Base-by-base conservation (phyloP, 2,888 invertebrate genomes). In the Cecidostiba fungosa region DNA sequence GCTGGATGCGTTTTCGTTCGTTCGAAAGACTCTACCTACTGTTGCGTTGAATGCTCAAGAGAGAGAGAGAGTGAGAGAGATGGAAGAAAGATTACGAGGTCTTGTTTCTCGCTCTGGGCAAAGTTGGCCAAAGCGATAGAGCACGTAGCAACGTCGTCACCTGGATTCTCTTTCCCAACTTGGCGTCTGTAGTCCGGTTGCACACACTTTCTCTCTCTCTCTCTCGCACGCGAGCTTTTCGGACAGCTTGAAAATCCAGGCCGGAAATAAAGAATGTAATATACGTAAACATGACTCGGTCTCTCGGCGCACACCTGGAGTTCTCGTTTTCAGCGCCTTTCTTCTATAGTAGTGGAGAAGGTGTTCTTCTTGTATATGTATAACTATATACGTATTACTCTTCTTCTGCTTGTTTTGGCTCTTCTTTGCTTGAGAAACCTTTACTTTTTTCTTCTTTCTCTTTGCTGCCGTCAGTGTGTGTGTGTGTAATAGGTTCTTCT, bases 91-190 rank as follows among this genome's bases (percentile, higher is more conserved):
- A 70, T n/a, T 26, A 19, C 62, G 77, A 59, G 36, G 36, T 36
- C 19, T n/a, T 39, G 29, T 77, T 36, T 70, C 12, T 54, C 36
- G 43, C 66, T 23, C 14, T 62, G 26, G 26, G 72, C 59, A 66
- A 80, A 84, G 80, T 84, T 84, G 54, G 80, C 80, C 32, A 32
- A 36, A n/a, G 23, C 54, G 70, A 69, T 80, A 54, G 80, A 80
- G 84, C 80, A 84, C 80, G 80, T 80, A 80, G 26, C 66, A 66
- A 14, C 29, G 66, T 2, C 69, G 76, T 76, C 84, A 80, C 39
- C 80, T 80, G 74, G 59, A 76, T 77, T 32, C 76, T 26, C 50
- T 69, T 29, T 54, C 54, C 16, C 14, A 54, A 77, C 39, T 77
- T 54, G 72, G 66, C n/a, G 62, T 5, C 29, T n/a, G 2, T 14